Evolutionary conservation across 2,797 vertebrate genomes (phyloP), one percentile per base, ranked within the genome.

Genomic region (Lutjanus argentimaculatus): DNA sequence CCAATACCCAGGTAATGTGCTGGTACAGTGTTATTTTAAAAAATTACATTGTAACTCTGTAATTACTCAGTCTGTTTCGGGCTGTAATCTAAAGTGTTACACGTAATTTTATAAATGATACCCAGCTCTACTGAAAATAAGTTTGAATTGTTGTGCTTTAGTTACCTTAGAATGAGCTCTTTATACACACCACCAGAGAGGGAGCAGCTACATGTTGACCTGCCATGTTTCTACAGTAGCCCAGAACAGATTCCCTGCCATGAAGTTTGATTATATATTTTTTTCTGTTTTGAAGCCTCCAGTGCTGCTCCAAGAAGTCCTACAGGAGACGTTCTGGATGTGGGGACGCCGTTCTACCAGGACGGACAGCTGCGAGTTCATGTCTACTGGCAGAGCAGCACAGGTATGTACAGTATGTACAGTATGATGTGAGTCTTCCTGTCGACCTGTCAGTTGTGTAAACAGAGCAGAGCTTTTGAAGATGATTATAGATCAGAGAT

Each of bases 291-390:
- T 77, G 1, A 66, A 88, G 66, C 72, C 22, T 36, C 53, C 30
- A 53, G 16, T 63, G 36, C 87, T 0, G 84, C 91, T 59, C 93
- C 93, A 30, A 91, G 84, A 83, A 93, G 89, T 40, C 94, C 92
- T 13, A 55, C 90, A 0, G 65, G 93, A 3, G 95, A 94, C 73
- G 85, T 93, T 6, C 90, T 98, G 89, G 97, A 98, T 82, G 93
- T 98, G 12, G 97, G 98, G 65, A 93, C 95, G 0, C 98, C 97
- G 0, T 98, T 99, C 91, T 98, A 96, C 85, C 97, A 98, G 79
- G 97, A 98, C 30, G 95, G 94, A 72, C 95, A 95, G 67, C 97
- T 99, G 63, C 96, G 96, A 61, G 97, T 97, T 79, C 97, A 97
- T 71, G 94, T 98, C 25, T 98, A 98, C 92, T 99, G 97, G 98